phyloP scores from a whole-genome alignment of 2,888 invertebrate genomes.

The Merodon equestris region DNA sequence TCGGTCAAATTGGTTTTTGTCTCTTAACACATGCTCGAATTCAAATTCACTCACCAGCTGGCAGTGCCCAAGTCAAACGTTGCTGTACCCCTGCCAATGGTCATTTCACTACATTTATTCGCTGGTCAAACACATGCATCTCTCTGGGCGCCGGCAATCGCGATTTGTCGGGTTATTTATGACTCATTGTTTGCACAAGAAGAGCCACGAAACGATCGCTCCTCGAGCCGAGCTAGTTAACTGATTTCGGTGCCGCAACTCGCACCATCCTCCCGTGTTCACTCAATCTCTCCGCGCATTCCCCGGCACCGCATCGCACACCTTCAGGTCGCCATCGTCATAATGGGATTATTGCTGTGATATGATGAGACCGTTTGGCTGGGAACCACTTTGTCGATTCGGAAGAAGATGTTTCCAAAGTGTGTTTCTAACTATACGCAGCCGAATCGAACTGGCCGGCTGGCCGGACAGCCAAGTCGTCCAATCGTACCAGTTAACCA shows the following conservation, averaged over 20 bases:
- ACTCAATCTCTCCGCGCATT: conserved; percentile 1
- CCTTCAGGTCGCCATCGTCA: conserved; percentile 34
- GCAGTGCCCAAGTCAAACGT: conserved; percentile 27
- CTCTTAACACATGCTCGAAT: no score
- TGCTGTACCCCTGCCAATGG: conserved; percentile 17
- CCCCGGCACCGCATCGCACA: no score
- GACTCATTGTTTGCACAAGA: conserved; percentile 67
- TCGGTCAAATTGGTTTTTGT: no score
- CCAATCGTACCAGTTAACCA: no score
- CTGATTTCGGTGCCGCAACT: conserved; percentile 67
- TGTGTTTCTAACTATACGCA: conserved; percentile 41
- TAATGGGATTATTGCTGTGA: conserved; percentile 60
- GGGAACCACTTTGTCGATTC: conserved; percentile 63
- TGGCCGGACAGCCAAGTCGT: no score
- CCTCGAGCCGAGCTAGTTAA: conserved; percentile 44
- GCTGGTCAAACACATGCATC: conserved; percentile 48
- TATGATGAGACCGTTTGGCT: conserved; percentile 67
- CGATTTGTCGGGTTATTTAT: conserved; percentile 68
- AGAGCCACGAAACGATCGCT: conserved; percentile 59
- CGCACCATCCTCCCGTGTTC: conserved; percentile 45
- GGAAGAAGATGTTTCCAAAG: conserved; percentile 64
- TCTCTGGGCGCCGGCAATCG: conserved; percentile 68
- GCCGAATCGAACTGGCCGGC: no score
- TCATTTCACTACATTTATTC: conserved; percentile 59
- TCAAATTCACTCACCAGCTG: no score